Evolutionary conservation across 1,140 invertebrate species (phyloP).

Genomic region (Colletes latitarsis): DNA sequence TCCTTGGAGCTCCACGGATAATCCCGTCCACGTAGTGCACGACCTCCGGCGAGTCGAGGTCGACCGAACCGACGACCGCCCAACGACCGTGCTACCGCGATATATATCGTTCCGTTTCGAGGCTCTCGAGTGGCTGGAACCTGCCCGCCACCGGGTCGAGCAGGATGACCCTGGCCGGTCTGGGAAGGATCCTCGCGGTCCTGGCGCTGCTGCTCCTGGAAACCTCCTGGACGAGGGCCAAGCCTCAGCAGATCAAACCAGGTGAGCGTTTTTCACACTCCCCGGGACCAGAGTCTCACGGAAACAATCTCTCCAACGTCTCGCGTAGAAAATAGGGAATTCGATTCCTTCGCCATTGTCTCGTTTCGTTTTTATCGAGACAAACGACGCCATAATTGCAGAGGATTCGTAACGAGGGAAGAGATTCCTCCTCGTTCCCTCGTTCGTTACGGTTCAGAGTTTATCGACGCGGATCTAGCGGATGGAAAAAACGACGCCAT

Average conservation of each 20-base stretch:
- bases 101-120: not conserved
- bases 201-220: conserved; percentile 58
- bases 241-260: conserved; percentile 71
- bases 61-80: not conserved
- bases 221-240: conserved; percentile 59
- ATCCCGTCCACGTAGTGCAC: conserved; percentile 33
- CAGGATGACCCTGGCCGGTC: conserved; percentile 61
- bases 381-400: not conserved
- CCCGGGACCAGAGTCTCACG: too few species aligned
- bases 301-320: too few species aligned
- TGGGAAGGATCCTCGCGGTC: conserved; percentile 59
- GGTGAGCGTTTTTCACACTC: conserved; percentile 61
- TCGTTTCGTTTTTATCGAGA: not conserved
- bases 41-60: conserved; percentile 19
- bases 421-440: conserved; percentile 12
- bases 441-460: conserved; percentile 5
- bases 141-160: conserved; percentile 27
- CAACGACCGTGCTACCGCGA: not conserved
- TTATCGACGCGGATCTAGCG: conserved; percentile 20
- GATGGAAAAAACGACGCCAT: not conserved
- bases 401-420: conserved; percentile 18
- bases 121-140: conserved; percentile 34
- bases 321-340: too few species aligned
- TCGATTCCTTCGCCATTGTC: not conserved
- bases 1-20: not conserved